Conservation (phyloP, 1,140 invertebrate genomes). For the Eupeodes corollae region DNA sequence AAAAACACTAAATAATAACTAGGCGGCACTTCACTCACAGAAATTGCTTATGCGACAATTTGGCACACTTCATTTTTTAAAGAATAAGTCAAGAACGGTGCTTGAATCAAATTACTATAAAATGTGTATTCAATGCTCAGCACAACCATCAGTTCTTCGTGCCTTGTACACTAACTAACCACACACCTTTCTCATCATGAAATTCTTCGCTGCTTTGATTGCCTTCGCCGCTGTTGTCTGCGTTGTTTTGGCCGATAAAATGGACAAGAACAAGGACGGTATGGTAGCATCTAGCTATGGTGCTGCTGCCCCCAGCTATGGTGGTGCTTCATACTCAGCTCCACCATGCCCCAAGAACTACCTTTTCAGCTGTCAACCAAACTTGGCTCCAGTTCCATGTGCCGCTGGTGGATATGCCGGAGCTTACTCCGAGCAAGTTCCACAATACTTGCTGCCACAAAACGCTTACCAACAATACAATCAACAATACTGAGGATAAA, state of each 20-base stretch:
- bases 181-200: constrained; percentile 14
- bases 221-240: constrained; percentile 11
- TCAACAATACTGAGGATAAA: background rate
- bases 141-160: too few relatives aligned
- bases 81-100: too few relatives aligned
- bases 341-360: constrained; percentile 32
- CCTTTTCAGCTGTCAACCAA: constrained; percentile 32
- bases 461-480: constrained; percentile 19
- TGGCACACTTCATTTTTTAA: too few relatives aligned
- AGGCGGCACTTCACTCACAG: too few relatives aligned
- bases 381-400: constrained; percentile 27
- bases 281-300: constrained; percentile 14
- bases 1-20: too few relatives aligned
- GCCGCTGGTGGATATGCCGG: constrained; percentile 23
- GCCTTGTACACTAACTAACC: too few relatives aligned
- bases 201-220: constrained; percentile 27
- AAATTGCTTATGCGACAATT: too few relatives aligned
- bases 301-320: constrained; percentile 12
- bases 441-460: constrained; percentile 19
- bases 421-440: constrained; percentile 24
- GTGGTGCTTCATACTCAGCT: constrained; percentile 15
- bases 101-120: too few relatives aligned
- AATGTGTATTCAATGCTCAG: too few relatives aligned
- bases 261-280: background rate
- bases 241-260: too few relatives aligned